Conservation (phyloP, 2,797 vertebrate species). For the Benthosema pterotum region DNA sequence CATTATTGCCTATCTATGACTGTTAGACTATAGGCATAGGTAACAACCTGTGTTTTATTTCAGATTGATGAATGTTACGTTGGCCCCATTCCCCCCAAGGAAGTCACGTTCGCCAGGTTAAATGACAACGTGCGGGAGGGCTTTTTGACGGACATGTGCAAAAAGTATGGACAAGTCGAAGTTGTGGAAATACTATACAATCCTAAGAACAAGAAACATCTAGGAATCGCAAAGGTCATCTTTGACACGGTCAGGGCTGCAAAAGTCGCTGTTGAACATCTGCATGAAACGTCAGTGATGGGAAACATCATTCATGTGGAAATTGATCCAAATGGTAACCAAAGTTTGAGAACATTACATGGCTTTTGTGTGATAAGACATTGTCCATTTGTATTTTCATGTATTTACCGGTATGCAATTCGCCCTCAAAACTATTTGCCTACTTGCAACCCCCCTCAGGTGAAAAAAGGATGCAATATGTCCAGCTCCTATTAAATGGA, state of each 20-base stretch:
- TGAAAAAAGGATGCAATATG: conserved; percentile 90
- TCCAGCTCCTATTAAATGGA: conserved; percentile 90
- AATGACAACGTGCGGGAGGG: conserved; percentile 94
- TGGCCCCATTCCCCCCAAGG: conserved; percentile 92
- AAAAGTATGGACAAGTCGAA: conserved; percentile 90
- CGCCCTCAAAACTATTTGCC: neutral
- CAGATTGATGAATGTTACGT: conserved; percentile 96
- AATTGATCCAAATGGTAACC: conserved; percentile 94
- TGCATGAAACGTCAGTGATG: conserved; percentile 96
- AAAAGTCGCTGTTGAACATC: conserved; percentile 86
- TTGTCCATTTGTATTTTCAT: neutral
- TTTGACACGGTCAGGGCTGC: conserved; percentile 92
- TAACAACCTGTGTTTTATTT: conserved; percentile 14
- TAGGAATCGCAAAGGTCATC: conserved; percentile 93
- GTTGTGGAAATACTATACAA: conserved; percentile 95
- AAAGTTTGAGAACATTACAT: neutral
- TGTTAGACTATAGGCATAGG: neutral
- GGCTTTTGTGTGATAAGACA: neutral
- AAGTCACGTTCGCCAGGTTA: conserved; percentile 95
- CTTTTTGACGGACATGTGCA: conserved; percentile 94
- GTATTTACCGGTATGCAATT: conserved; percentile 1
- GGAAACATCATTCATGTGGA: conserved; percentile 97
- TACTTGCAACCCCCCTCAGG: conserved; percentile 73
- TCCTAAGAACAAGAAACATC: conserved; percentile 95
- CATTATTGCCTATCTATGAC: neutral